Percentiles rank a stretch among this genome's conserved stretches.
Conservation (phyloP, 2,888 invertebrate species). For the Andrena praecox region DNA sequence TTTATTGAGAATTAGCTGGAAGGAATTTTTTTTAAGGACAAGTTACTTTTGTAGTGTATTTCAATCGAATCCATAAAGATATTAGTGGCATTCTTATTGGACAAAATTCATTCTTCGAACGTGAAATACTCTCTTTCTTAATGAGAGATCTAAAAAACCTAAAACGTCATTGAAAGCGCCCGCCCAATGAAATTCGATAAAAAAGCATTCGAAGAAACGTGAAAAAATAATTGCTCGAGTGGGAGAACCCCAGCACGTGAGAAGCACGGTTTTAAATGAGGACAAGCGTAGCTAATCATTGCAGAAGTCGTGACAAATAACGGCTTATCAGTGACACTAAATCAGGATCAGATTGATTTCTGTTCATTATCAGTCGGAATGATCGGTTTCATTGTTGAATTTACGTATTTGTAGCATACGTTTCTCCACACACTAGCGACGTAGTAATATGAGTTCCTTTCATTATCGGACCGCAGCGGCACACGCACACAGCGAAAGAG, state of each 20-base stretch:
- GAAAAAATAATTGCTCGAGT: slow-evolving; percentile 11
- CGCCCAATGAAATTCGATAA: neutral
- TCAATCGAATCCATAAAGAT: too few relatives aligned
- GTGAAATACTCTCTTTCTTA: too few relatives aligned
- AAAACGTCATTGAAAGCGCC: neutral
- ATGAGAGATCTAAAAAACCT: neutral
- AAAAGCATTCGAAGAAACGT: neutral
- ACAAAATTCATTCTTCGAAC: too few relatives aligned
- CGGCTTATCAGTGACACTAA: slow-evolving; percentile 23
- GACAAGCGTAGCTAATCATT: slow-evolving; percentile 31
- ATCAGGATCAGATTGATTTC: slow-evolving; percentile 18
- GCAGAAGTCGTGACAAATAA: slow-evolving; percentile 35
- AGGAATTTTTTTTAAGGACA: too few relatives aligned
- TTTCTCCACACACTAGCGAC: neutral
- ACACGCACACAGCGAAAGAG: too few relatives aligned
- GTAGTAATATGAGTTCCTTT: neutral
- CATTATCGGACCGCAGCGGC: too few relatives aligned
- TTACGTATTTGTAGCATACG: neutral
- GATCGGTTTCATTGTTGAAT: neutral
- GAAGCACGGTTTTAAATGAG: slow-evolving; percentile 29
- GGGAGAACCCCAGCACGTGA: slow-evolving; percentile 21
- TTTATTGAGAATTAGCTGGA: too few relatives aligned
- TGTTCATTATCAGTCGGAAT: neutral
- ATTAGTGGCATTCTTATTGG: too few relatives aligned
- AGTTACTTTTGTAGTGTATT: too few relatives aligned